Evolutionary conservation across 2,113 vertebrate species (phyloP).

Genomic region (Prunella fulvescens): DNA sequence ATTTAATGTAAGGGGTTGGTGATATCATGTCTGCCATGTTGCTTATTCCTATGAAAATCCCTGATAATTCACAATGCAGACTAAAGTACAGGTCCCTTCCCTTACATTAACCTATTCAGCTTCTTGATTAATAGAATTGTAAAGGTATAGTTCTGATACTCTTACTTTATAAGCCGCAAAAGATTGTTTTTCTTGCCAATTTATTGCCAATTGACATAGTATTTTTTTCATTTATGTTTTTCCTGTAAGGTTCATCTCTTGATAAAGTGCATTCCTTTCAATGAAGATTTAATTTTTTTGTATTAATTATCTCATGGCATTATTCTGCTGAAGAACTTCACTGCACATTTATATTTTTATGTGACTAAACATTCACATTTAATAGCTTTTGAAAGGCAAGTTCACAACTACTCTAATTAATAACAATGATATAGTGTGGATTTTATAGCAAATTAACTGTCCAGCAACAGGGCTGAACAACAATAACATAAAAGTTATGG

Average conservation of each 20-base stretch:
- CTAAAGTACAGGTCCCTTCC: neutral
- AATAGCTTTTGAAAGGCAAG: slow-evolving; percentile 50
- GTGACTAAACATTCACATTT: slow-evolving; percentile 19
- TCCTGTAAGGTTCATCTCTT: neutral
- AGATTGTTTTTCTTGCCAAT: neutral
- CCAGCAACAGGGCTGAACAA: slow-evolving; percentile 52
- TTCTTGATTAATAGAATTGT: neutral
- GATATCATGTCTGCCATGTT: neutral
- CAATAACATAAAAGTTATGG: slow-evolving; percentile 48
- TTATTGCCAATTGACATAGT: neutral
- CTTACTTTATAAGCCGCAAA: neutral
- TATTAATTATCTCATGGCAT: neutral
- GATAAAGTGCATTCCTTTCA: neutral
- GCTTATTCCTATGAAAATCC: neutral
- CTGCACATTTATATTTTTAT: slow-evolving; percentile 37
- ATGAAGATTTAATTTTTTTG: slow-evolving; percentile 29
- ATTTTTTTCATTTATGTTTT: neutral
- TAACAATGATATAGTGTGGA: slow-evolving; percentile 47
- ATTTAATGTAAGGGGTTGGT: neutral
- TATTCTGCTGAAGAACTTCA: neutral
- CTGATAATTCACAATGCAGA: neutral
- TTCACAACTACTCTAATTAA: slow-evolving; percentile 39
- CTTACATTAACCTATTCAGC: neutral
- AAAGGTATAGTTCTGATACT: neutral
- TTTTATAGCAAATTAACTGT: slow-evolving; percentile 67